Evolutionary conservation across 2,113 vertebrate species (phyloP).

Genomic region (Vombatus ursinus): DNA sequence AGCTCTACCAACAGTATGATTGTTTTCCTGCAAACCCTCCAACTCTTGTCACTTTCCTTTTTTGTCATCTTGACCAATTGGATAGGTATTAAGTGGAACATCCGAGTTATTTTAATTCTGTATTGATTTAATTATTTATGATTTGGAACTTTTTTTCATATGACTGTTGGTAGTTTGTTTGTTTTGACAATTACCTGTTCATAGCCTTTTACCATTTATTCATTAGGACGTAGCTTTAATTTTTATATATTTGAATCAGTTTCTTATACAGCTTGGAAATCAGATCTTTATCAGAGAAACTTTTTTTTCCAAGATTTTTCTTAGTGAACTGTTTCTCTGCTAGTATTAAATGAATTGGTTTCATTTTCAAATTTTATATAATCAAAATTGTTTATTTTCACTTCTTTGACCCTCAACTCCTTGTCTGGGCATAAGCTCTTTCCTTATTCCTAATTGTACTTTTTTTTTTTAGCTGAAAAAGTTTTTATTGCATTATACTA

Average conservation of each 20-base stretch:
- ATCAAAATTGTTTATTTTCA: not conserved
- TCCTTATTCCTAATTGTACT: not conserved
- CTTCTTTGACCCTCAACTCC: not conserved
- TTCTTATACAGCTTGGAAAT: not conserved
- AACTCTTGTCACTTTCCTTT: not conserved
- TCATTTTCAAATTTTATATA: not conserved
- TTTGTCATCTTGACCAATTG: not conserved
- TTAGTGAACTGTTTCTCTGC: not conserved
- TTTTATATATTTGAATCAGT: not conserved
- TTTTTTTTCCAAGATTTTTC: not conserved
- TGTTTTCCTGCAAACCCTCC: not conserved
- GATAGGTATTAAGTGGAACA: not conserved
- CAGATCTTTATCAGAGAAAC: not conserved
- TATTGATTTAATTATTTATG: not conserved
- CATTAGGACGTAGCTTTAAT: no score
- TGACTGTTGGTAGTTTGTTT: no score
- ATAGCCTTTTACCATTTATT: no score
- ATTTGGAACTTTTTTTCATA: no score
- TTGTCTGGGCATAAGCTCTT: not conserved
- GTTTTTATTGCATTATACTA: not conserved
- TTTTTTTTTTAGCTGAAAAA: not conserved
- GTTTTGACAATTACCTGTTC: no score
- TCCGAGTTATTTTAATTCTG: not conserved
- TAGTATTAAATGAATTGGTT: not conserved
- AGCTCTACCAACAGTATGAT: no score